Conservation (phyloP, 2,797 vertebrate genomes). For the Gadopsis bispinosus region DNA sequence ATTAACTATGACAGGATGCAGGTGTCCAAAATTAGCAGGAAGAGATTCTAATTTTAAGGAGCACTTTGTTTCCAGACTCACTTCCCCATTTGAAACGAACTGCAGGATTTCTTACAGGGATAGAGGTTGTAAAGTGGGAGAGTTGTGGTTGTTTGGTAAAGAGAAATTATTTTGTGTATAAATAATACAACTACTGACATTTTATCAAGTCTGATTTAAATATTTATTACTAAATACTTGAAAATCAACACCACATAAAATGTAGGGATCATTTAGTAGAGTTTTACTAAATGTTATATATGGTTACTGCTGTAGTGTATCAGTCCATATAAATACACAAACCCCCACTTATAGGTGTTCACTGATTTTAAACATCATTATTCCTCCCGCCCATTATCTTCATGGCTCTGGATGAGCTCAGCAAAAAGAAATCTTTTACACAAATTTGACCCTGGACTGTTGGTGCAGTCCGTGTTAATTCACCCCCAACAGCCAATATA, state of each 20-base stretch:
- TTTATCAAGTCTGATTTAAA: not conserved
- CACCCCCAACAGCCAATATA: not conserved
- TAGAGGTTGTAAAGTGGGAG: constrained; percentile 12
- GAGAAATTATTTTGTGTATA: not conserved
- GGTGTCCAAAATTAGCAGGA: constrained; percentile 77
- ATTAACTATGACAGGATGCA: constrained; percentile 81
- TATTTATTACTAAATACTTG: not conserved
- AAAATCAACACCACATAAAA: not conserved
- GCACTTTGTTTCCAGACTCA: constrained; percentile 48
- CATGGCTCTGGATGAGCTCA: no score
- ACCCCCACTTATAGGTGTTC: not conserved
- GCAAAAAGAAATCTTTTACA: not conserved
- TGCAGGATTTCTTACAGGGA: not conserved
- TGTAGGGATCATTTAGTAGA: not conserved
- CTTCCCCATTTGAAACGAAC: constrained; percentile 30
- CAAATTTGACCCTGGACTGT: not conserved
- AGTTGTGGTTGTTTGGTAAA: not conserved
- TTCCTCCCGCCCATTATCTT: not conserved
- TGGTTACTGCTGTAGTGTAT: not conserved
- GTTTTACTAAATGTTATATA: not conserved
- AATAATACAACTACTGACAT: not conserved
- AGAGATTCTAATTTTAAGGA: constrained; percentile 73
- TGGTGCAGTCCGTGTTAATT: not conserved
- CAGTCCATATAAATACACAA: not conserved
- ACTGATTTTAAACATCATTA: not conserved